Base-by-base conservation (phyloP, 2,113 vertebrate genomes). In the Microtus oregoni region DNA sequence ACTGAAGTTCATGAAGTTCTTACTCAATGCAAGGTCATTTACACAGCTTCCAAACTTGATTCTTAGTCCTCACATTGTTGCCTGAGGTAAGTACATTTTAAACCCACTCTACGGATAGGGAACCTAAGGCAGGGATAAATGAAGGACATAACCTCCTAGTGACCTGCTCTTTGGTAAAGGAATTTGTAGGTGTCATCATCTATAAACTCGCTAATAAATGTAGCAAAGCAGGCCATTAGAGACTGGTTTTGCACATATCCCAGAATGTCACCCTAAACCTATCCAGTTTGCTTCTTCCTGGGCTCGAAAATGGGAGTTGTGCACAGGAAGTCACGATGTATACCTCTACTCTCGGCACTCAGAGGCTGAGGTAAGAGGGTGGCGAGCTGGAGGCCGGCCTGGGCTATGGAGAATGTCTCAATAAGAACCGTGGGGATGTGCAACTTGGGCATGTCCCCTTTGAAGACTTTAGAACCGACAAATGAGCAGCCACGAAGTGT, bases 401-500 rank as follows among this genome's bases (percentile, higher is more conserved):
- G 17, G 13, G 72, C 19, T 35, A 47, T 22, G 58, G 6, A 76
- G 10, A 38, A 3, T 38, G 32, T n/a, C 22, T 55, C 44, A n/a
- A 72, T 24, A 87, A 58, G 52, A 26, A 28, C 20, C 7, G 67
- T 47, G 47, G 44, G 44, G 44, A 26, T 10, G 28, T 1, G 55
- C 12, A 32, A n/a, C 30, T 8, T 8, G 50, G 67, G 8, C 77
- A 35, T 3, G 1, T 22, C 68, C 12, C 41, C 82, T 32, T 11
- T 2, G 8, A 63, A 30, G 55, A 44, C 2, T 89, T 52, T 3
- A 26, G 55, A 91, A 44, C n/a, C 7, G 1, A 44, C 5, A 1
- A 63, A 47, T 9, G 6, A 17, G 20, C 1, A 2, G 24, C 13
- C 12, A 7, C 0, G 26, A 44, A n/a, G 65, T 0, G 1, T 32